Evolutionary conservation across 2,888 invertebrate genomes (phyloP), one percentile per base, ranked within the genome.

Genomic region (Drosophila mercatorum): DNA sequence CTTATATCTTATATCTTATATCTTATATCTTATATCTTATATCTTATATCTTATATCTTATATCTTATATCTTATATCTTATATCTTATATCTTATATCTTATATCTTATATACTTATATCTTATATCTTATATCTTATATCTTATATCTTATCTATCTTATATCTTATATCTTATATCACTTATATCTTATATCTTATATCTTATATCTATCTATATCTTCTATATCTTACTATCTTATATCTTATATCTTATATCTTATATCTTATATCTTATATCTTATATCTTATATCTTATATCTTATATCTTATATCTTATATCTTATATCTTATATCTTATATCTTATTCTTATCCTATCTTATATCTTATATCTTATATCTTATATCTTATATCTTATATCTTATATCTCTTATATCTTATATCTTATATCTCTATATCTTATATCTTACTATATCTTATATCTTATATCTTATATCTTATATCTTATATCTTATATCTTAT

Each of bases 161-260:
- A 57, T 36, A 31, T 57, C 34, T 17, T 46, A 46, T 36, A 44
- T 34, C 44, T 22, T 47, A 46, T 46, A 46, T 46, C 46, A n/a
- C n/a, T 26, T 46, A 46, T 46, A 46, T 46, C 44, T 26, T 55
- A 55, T 55, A 34, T 44, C 57, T 26, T 58, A 58, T 58, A 38
- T 47, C 22, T 46, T 44, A 46, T 57, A 43, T 44, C 31, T 31
- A n/a, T n/a, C n/a, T 57, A 44, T 57, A 31, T 34, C 43, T 31
- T n/a, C n/a, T 57, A 57, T 57, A 43, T 44, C 56, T 22, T 34
- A 17, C n/a, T n/a, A n/a, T n/a, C 31, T 31, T 57, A 44, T 57
- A 31, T 34, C 43, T 31, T 57, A 57, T 57, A 43, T 44, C 56
- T 22, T 34, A 17, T 44, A 43, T 44, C 44, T 43, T 44, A 57